phyloP scores from a whole-genome alignment of 2,797 vertebrate genomes.

The Heliangelus exortis region DNA sequence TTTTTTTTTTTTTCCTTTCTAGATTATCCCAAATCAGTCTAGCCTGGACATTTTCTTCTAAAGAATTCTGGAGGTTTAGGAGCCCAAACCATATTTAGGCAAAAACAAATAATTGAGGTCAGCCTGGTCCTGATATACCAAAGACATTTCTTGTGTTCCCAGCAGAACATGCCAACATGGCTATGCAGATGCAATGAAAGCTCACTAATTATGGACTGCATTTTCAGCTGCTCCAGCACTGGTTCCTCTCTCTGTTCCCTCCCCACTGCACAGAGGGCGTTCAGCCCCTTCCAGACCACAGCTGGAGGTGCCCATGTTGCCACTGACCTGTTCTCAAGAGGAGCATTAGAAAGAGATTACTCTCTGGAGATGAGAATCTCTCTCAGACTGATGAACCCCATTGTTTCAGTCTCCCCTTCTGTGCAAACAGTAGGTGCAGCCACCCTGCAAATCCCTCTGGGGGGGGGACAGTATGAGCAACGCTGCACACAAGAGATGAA shows the following conservation, averaged over 20 bases:
- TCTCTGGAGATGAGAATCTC: rapidly evolving
- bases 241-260: rapidly evolving
- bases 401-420: not conserved
- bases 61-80: not conserved
- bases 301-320: not conserved
- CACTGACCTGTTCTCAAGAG: not conserved
- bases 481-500: not conserved
- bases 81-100: not conserved
- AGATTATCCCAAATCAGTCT: not conserved
- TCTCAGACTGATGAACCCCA: not conserved
- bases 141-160: not conserved
- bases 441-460: not conserved
- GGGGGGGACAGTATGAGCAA: not conserved
- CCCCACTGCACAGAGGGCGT: rapidly evolving
- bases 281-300: not conserved
- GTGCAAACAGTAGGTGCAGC: not conserved
- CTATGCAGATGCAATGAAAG: not conserved
- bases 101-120: not conserved
- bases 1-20: not conserved
- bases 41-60: not conserved
- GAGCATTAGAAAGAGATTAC: not conserved
- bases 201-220: not conserved
- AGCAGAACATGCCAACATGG: not conserved
- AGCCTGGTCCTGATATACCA: not conserved
- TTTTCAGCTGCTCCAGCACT: not conserved